phyloP scores from a whole-genome alignment of 2,888 invertebrate genomes.

The Myopa tessellatipennis region DNA sequence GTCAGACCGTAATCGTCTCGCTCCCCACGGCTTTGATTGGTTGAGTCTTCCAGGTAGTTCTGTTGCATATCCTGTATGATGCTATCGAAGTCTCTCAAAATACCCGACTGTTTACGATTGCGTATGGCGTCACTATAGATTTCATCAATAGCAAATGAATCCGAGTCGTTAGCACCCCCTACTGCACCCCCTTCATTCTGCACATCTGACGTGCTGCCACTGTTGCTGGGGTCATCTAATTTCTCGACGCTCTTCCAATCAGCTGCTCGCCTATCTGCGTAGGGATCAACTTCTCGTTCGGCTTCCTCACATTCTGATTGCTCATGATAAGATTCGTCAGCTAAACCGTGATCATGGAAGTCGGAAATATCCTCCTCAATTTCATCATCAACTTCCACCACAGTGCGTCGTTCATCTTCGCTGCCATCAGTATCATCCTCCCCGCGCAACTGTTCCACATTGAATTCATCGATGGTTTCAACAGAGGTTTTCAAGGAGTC shows the following conservation, averaged over 20 bases:
- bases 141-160: conserved; percentile 63
- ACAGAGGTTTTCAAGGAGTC: neutral
- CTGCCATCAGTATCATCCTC: conserved; percentile 61
- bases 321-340: conserved; percentile 66
- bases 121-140: conserved; percentile 66
- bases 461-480: conserved; percentile 35
- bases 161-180: conserved; percentile 61
- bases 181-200: conserved; percentile 56
- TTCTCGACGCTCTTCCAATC: conserved; percentile 57
- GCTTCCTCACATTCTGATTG: conserved; percentile 67
- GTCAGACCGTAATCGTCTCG: conserved; percentile 50
- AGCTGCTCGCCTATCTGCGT: conserved; percentile 58
- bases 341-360: conserved; percentile 62
- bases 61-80: conserved; percentile 57
- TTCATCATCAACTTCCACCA: conserved; percentile 66
- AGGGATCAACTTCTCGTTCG: conserved; percentile 63
- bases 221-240: neutral
- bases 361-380: conserved; percentile 66
- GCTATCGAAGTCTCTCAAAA: conserved; percentile 63
- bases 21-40: conserved; percentile 33
- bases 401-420: conserved; percentile 65
- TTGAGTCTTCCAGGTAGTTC: conserved; percentile 41
- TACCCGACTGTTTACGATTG: conserved; percentile 65
- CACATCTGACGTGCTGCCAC: neutral
- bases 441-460: conserved; percentile 21